Evolutionary conservation across 2,113 vertebrate species (phyloP), one percentile per base, ranked within the genome.

Genomic region (Genyomyrus donnyi): DNA sequence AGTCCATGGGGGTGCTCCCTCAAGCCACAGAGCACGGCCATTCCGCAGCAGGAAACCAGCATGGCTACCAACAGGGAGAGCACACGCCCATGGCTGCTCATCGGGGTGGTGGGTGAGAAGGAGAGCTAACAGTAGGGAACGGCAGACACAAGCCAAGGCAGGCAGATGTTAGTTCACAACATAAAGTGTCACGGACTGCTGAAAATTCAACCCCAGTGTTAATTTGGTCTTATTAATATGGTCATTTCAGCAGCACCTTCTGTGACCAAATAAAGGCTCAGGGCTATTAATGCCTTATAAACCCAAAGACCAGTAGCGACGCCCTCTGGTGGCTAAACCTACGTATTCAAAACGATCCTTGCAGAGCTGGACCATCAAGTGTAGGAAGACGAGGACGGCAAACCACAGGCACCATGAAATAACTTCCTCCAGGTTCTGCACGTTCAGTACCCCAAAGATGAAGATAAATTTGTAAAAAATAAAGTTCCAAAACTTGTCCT

Each of bases 401-500:
- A 99, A 99, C 98, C 98, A 99, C 88, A 99, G 95, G 93, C 97
- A 99, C 98, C 98, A 99, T 96, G 99, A 97, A 90, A 99, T 98
- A 90, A 99, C 98, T 93, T 99, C 98, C 50, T 99, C 98, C 91
- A 99, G 97, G 0, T 97, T 98, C 94, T 99, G 98, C 89, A 99
- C 98, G 88, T 99, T 99, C 93, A 99, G 93, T 52, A 99, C 98
- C 0, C 98, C 98, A 89, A 99, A 99, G 93, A 99, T 99, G 94
- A 99, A 99, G 94, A 99, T 99, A 93, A 99, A 99, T 94, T 99
- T 99, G 96, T 99, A 99, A 96, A 99, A 99, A 93, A 99, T 97
- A 93, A 99, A 99, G 94, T 99, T 99, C 98, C 98, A 99, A 93
- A 99, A 99, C 91, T 99, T 99, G 95, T 99, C 98, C 93, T 99